phyloP scores from a whole-genome alignment of 2,888 invertebrate genomes.

The Tetramorium bicarinatum region DNA sequence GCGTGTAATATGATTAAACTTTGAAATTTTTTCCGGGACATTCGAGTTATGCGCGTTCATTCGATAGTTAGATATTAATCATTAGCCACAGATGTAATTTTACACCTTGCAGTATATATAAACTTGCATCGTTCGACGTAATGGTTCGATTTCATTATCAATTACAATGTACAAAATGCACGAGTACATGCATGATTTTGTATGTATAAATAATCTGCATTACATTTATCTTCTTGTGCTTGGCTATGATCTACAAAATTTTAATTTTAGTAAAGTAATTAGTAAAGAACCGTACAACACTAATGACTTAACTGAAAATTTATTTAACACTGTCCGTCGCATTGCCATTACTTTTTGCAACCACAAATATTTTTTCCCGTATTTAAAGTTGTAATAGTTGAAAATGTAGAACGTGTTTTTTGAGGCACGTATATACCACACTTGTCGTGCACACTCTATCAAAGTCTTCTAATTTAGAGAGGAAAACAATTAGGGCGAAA shows the following conservation, averaged over 20 bases:
- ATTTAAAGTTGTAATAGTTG: constrained; percentile 1
- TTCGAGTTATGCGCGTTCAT: neutral
- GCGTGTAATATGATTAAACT: neutral
- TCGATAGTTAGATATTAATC: neutral
- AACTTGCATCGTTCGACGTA: neutral
- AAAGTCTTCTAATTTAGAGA: constrained; percentile 11
- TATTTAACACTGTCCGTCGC: neutral
- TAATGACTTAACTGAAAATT: no score
- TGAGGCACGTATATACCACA: neutral
- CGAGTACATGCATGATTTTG: neutral
- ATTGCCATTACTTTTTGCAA: neutral
- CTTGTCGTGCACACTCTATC: neutral
- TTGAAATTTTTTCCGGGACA: neutral
- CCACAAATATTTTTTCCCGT: neutral
- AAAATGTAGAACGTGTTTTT: neutral
- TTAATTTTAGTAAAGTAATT: constrained; percentile 3
- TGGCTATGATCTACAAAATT: neutral
- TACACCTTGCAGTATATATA: constrained; percentile 2
- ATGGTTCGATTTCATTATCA: constrained; percentile 2
- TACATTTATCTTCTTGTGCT: neutral
- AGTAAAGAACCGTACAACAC: neutral
- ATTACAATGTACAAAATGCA: neutral
- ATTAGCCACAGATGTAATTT: constrained; percentile 17
- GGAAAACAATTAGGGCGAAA: neutral
- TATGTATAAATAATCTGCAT: neutral